These are phyloP conservation scores for Agonopterix subpropinquella DNA, from an alignment of 2,888 invertebrate genomes.

Conservation along the genomic window DNA sequence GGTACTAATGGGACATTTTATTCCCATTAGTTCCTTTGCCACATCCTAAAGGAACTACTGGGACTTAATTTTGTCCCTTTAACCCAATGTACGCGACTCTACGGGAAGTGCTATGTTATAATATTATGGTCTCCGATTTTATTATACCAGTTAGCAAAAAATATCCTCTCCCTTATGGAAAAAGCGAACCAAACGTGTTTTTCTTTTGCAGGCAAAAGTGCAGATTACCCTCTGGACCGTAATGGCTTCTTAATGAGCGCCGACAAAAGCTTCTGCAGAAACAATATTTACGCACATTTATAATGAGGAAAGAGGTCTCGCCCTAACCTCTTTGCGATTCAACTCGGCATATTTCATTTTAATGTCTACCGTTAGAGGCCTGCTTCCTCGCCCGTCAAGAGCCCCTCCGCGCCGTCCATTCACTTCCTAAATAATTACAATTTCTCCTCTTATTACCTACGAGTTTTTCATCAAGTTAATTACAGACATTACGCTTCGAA, in stretches of 20 bases:
- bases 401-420: conserved; percentile 7
- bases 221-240: conserved; percentile 31
- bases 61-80: too few species aligned
- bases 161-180: too few species aligned
- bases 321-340: conserved; percentile 26
- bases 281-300: conserved; percentile 58
- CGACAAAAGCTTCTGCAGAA: conserved; percentile 37
- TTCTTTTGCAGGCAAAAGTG: conserved; percentile 15
- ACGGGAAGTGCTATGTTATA: too few species aligned
- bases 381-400: neutral
- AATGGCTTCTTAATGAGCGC: conserved; percentile 58
- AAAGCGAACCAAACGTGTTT: conserved; percentile 7
- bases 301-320: conserved; percentile 29
- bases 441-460: conserved; percentile 6
- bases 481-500: conserved; percentile 6
- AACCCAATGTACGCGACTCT: too few species aligned
- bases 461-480: conserved; percentile 11
- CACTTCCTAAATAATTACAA: conserved; percentile 12
- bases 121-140: too few species aligned
- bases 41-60: too few species aligned
- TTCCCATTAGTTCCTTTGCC: too few species aligned
- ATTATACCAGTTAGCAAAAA: too few species aligned
- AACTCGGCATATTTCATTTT: conserved; percentile 45
- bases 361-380: conserved; percentile 24
- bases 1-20: too few species aligned